A percentile compares a stretch with the other conserved stretches of the same genome.
Evolutionary conservation across 2,888 invertebrate genomes (phyloP).

Genomic region (Dendrolimus houi): DNA sequence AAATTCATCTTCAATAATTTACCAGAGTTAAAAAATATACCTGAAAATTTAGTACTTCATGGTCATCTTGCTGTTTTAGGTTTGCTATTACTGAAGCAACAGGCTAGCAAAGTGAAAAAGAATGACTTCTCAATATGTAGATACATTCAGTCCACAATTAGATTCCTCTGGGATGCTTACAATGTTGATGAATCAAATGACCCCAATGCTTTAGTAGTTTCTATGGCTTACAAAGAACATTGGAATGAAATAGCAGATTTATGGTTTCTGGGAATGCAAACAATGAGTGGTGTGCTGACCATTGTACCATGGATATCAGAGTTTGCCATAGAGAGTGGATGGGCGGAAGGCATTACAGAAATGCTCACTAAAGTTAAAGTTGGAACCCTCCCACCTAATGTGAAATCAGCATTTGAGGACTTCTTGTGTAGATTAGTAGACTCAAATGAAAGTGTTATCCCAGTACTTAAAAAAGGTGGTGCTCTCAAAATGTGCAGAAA

Average conservation of each 20-base stretch:
- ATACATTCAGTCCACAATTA: slow-evolving; percentile 91
- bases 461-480: slow-evolving; percentile 87
- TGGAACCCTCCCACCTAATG: slow-evolving; percentile 87
- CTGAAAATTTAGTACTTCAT: slow-evolving; percentile 89
- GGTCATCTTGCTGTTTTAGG: slow-evolving; percentile 91
- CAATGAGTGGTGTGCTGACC: slow-evolving; percentile 88
- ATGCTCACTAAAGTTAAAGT: slow-evolving; percentile 89
- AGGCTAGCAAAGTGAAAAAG: slow-evolving; percentile 87
- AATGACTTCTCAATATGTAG: slow-evolving; percentile 93
- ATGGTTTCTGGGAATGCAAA: slow-evolving; percentile 97
- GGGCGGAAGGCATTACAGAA: slow-evolving; percentile 91
- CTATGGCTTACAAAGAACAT: slow-evolving; percentile 89
- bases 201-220: slow-evolving; percentile 86
- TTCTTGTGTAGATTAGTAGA: slow-evolving; percentile 90
- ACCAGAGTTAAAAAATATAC: slow-evolving; percentile 88
- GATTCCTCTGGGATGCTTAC: slow-evolving; percentile 95
- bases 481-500: slow-evolving; percentile 90
- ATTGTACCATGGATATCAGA: slow-evolving; percentile 93
- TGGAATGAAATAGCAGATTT: slow-evolving; percentile 94
- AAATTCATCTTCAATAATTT: slow-evolving; percentile 91
- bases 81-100: slow-evolving; percentile 87
- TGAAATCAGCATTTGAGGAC: slow-evolving; percentile 93
- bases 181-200: slow-evolving; percentile 92
- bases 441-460: slow-evolving; percentile 83
- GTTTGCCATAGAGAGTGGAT: slow-evolving; percentile 94